Conservation (phyloP, 2,888 invertebrate genomes). For the Bombylius major region DNA sequence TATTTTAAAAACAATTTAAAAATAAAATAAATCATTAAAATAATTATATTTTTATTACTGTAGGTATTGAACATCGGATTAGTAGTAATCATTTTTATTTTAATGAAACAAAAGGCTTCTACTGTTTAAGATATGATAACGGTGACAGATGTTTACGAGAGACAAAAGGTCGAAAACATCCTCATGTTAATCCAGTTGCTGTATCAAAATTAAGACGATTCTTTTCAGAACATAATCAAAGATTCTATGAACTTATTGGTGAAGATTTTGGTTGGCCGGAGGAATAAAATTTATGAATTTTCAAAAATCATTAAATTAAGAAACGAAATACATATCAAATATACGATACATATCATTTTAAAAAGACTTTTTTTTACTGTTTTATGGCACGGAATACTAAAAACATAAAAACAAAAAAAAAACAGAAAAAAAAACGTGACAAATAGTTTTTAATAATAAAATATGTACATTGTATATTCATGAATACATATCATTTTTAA, state of each 20-base stretch:
- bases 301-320: too few species aligned
- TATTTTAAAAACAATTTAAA: conserved; percentile 10
- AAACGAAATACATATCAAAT: too few species aligned
- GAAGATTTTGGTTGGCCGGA: conserved; percentile 91
- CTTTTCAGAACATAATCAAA: conserved; percentile 83
- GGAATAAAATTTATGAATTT: conserved; percentile 41
- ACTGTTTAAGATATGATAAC: conserved; percentile 75
- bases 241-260: conserved; percentile 85
- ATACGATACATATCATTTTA: too few species aligned
- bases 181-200: conserved; percentile 66
- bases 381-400: too few species aligned
- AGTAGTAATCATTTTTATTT: conserved; percentile 86
- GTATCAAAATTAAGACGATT: conserved; percentile 70
- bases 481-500: too few species aligned
- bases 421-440: too few species aligned
- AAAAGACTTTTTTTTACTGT: too few species aligned
- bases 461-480: too few species aligned
- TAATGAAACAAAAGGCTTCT: conserved; percentile 94
- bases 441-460: too few species aligned
- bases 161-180: conserved; percentile 73
- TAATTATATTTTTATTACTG: neutral
- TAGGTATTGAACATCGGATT: conserved; percentile 43
- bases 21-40: neutral
- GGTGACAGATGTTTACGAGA: conserved; percentile 73
- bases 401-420: too few species aligned